Evolutionary conservation across 2,888 invertebrate species (phyloP).

Genomic region (Dolichomitus sp.): DNA sequence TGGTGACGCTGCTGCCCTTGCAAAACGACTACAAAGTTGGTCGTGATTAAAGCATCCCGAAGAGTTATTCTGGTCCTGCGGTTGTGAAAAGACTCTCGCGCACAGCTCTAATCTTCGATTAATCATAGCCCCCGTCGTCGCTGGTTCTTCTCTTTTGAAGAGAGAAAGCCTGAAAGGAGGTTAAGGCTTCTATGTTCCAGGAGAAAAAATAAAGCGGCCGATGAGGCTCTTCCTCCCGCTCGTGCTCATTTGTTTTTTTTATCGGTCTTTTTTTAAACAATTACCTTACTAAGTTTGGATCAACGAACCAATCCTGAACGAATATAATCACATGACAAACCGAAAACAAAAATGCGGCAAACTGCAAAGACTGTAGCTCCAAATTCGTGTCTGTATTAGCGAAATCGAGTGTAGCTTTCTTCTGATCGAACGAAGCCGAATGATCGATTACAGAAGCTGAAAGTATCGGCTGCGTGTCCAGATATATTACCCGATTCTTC

Average conservation of each 20-base stretch:
- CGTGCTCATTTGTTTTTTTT: constrained; percentile 14
- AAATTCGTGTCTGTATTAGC: constrained; percentile 89
- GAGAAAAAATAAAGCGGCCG: constrained; percentile 52
- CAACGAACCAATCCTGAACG: constrained; percentile 96
- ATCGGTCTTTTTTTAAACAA: constrained; percentile 29
- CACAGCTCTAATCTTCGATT: constrained; percentile 64
- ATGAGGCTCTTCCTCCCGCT: constrained; percentile 40
- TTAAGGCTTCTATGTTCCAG: constrained; percentile 29
- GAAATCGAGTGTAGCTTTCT: constrained; percentile 87
- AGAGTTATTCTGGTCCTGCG: constrained; percentile 61
- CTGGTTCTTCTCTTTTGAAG: constrained; percentile 23
- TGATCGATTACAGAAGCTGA: constrained; percentile 90
- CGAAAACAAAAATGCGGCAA: constrained; percentile 94
- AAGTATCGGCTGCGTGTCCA: constrained; percentile 95
- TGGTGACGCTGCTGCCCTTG: constrained; percentile 46
- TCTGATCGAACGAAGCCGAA: constrained; percentile 79
- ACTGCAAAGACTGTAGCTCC: constrained; percentile 92
- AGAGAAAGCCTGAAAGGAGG: constrained; percentile 45
- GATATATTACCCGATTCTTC: constrained; percentile 91
- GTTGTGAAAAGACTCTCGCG: constrained; percentile 58
- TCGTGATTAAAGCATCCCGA: constrained; percentile 65
- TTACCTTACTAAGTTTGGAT: constrained; percentile 93
- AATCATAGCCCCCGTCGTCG: constrained; percentile 63
- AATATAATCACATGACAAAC: constrained; percentile 96
- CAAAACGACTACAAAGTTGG: constrained; percentile 60